These are phyloP conservation scores for Minunthozetes semirufus DNA, from an alignment of 2,888 invertebrate species.

Conservation along the genomic window DNA sequence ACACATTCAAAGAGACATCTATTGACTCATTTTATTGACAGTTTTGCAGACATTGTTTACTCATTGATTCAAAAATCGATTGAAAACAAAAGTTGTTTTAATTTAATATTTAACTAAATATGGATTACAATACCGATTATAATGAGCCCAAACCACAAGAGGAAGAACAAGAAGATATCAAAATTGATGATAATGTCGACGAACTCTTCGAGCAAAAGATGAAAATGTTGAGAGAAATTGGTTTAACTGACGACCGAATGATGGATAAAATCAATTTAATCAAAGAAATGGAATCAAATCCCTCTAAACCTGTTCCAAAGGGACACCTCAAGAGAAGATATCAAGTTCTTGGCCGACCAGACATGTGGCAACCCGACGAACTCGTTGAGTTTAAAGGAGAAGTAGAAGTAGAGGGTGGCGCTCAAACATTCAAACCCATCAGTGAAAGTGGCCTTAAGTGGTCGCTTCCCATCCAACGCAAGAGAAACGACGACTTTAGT, in stretches of 20 bases:
- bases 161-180: background rate
- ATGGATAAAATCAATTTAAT: background rate
- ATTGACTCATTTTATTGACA: no score
- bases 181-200: slow-evolving; percentile 1
- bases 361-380: background rate
- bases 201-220: background rate
- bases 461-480: background rate
- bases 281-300: background rate
- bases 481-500: background rate
- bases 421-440: background rate
- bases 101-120: no score
- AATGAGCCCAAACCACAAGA: background rate
- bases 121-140: no score
- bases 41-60: no score
- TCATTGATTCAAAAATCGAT: no score
- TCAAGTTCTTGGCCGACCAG: background rate
- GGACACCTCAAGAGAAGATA: background rate
- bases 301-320: background rate
- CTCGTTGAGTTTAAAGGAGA: background rate
- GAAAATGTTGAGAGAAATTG: background rate
- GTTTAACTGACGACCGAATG: background rate
- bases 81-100: no score
- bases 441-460: slow-evolving; percentile 5
- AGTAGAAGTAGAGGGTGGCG: background rate
- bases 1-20: no score